Conservation (phyloP, 2,113 vertebrate species). For the Mesembrinibis cayennensis region DNA sequence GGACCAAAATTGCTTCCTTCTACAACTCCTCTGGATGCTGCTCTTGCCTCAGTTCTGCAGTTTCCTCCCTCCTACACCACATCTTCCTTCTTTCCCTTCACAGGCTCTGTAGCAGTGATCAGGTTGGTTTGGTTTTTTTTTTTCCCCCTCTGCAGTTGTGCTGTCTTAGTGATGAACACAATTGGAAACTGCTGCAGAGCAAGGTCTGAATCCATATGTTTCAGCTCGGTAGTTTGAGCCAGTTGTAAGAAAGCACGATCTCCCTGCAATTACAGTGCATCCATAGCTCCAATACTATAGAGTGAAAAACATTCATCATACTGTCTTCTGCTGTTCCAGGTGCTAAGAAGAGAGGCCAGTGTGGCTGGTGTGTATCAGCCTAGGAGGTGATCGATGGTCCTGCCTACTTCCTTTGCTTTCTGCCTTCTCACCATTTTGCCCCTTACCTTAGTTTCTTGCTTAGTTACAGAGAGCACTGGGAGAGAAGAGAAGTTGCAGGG, state of each 20-base stretch:
- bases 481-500: neutral
- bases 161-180: neutral
- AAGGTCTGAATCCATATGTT: neutral
- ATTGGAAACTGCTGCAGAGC: constrained; percentile 6
- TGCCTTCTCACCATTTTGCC: constrained; percentile 4
- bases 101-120: neutral
- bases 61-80: neutral
- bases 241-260: neutral
- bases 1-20: neutral
- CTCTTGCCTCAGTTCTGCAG: neutral
- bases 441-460: neutral
- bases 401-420: constrained; percentile 1
- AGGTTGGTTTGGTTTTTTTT: fast-evolving
- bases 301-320: constrained; percentile 24
- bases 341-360: constrained; percentile 12
- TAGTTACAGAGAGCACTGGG: neutral
- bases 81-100: neutral
- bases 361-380: neutral
- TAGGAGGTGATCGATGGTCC: constrained; percentile 5
- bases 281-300: neutral
- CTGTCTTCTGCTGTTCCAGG: constrained; percentile 38
- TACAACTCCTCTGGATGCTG: neutral
- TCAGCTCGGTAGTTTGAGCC: neutral
- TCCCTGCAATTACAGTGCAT: constrained; percentile 1
- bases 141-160: neutral